Base-by-base conservation (phyloP, 1,140 invertebrate genomes). In the Epicauta chinensis region DNA sequence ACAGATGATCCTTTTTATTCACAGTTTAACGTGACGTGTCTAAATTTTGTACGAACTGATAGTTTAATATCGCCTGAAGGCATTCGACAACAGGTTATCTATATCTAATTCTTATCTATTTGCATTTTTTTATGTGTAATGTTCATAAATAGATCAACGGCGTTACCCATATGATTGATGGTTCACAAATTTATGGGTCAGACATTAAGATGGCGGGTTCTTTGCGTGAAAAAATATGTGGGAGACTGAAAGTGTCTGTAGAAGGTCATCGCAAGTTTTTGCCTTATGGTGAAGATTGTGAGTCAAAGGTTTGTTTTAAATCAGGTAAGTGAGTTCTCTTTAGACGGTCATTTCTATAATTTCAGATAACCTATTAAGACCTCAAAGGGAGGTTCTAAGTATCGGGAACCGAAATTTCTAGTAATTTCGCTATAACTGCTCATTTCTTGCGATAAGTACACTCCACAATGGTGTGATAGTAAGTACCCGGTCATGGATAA, bases 101-200 rank as follows among this genome's bases (percentile, higher is more conserved):
- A 10, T 10, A 37, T 4, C 15, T 37, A 13, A 14, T 11, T 39
- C n/a, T n/a, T n/a, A n/a, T n/a, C n/a, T n/a, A n/a, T n/a, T n/a
- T n/a, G n/a, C n/a, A n/a, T n/a, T n/a, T n/a, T n/a, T n/a, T n/a
- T n/a, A n/a, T 23, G 23, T 3, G 7, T 23, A 23, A 23, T 23
- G 4, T 5, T 23, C 23, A 23, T 5, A 23, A 10, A 16, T 13
- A 51, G 39, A 36, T 53, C 6, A 39, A 46, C 11, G 76, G 77
- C n/a, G 81, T 91, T 1, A 90, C 88, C 4, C 78, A 85, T 1
- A 91, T 77, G 60, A 72, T 93, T 72, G 91, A 94, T 66, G 74
- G 85, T 7, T 92, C 89, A 0, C 66, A 84, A 31, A 80, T 90
- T 12, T 93, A 93, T 61, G 90, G 89, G 13, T 81, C 70, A 14